A percentile compares a stretch with the other conserved stretches of the same genome.
phyloP scores from a whole-genome alignment of 2,113 vertebrate species.

The Varanus salvator region DNA sequence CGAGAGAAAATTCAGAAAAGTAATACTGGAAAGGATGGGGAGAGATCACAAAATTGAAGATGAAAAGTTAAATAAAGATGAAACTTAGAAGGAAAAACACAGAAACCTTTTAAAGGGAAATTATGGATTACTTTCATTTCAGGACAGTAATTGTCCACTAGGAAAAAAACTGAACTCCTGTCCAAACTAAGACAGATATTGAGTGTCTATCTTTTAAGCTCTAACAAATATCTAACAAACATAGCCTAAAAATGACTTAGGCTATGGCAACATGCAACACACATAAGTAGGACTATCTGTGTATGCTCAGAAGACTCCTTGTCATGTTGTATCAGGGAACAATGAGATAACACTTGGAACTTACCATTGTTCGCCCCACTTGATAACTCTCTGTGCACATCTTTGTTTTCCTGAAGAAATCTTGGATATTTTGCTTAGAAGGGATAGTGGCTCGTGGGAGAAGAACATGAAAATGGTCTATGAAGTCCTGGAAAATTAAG shows the following conservation, averaged over 20 bases:
- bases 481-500: slow-evolving; percentile 86
- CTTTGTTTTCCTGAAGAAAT: slow-evolving; percentile 86
- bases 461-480: slow-evolving; percentile 91
- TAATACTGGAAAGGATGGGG: not conserved
- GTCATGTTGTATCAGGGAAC: not conserved
- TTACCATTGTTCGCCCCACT: slow-evolving; percentile 96
- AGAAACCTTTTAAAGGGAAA: not conserved
- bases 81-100: not conserved
- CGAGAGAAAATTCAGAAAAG: not conserved
- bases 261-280: too few relatives aligned
- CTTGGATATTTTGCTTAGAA: slow-evolving; percentile 84
- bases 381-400: slow-evolving; percentile 87
- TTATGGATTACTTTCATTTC: not conserved
- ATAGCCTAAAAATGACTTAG: not conserved
- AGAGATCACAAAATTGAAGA: not conserved
- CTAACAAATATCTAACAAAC: not conserved
- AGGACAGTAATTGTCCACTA: not conserved
- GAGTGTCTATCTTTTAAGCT: not conserved
- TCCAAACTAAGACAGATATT: not conserved
- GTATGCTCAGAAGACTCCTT: not conserved
- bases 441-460: slow-evolving; percentile 83
- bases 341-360: slow-evolving; percentile 17
- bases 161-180: not conserved
- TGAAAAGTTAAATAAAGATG: not conserved
- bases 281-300: not conserved